Evolutionary conservation across 2,113 vertebrate genomes (phyloP).

Genomic region (Chionodraco myersi): DNA sequence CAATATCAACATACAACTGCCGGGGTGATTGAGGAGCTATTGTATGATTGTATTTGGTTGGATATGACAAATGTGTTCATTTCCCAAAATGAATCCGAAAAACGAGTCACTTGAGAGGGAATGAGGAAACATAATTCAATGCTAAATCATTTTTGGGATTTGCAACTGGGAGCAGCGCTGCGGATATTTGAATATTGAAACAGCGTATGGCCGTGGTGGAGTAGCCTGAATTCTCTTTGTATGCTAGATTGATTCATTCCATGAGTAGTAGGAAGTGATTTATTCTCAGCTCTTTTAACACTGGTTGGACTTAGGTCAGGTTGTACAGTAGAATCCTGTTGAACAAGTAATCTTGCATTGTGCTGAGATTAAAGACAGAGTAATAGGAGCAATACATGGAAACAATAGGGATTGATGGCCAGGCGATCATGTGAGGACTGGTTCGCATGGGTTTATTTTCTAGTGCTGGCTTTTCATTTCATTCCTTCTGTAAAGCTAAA

Average conservation of each 20-base stretch:
- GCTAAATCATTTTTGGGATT: constrained; percentile 62
- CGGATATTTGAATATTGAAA: constrained; percentile 59
- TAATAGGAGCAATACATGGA: constrained; percentile 23
- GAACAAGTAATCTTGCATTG: constrained; percentile 32
- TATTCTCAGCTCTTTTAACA: constrained; percentile 23
- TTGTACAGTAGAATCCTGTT: constrained; percentile 38
- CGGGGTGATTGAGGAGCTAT: constrained; percentile 69
- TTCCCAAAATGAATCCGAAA: constrained; percentile 73
- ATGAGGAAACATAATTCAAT: constrained; percentile 57
- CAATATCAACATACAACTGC: constrained; percentile 59
- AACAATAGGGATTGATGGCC: constrained; percentile 30
- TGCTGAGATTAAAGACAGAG: constrained; percentile 26
- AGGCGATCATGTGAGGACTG: constrained; percentile 4
- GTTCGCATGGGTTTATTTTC: constrained; percentile 14
- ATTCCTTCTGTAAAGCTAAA: constrained; percentile 1
- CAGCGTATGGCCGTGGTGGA: constrained; percentile 35
- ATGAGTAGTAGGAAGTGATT: constrained; percentile 29
- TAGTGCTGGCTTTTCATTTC: background rate
- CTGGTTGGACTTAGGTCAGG: constrained; percentile 32
- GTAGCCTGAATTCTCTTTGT: constrained; percentile 25
- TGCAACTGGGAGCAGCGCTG: constrained; percentile 44
- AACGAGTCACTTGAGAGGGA: constrained; percentile 72
- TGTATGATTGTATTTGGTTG: constrained; percentile 71
- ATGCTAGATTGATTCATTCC: constrained; percentile 45
- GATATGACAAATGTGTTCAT: constrained; percentile 79